Evolutionary conservation across 2,113 vertebrate species (phyloP).

Genomic region (Zeus faber): DNA sequence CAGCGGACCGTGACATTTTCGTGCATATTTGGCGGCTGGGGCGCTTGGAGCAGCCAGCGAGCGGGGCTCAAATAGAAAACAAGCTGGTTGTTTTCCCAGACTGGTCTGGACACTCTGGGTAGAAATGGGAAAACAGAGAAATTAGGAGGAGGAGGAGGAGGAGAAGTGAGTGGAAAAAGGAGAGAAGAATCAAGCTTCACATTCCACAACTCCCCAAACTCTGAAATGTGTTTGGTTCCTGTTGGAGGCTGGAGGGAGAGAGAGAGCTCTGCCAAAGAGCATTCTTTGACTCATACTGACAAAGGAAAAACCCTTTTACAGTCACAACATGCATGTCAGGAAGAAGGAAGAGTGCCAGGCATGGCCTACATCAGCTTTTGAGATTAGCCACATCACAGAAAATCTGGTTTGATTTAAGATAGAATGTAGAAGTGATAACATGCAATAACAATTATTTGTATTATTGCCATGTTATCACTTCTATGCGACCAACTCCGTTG

Average conservation of each 20-base stretch:
- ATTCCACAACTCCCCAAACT: slow-evolving; percentile 67
- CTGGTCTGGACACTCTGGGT: slow-evolving; percentile 31
- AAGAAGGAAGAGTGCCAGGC: neutral
- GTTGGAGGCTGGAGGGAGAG: slow-evolving; percentile 31
- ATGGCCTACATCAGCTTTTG: slow-evolving; percentile 14
- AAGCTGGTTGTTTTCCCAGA: slow-evolving; percentile 29
- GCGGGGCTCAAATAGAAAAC: slow-evolving; percentile 12
- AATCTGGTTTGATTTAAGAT: no score
- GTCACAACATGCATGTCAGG: slow-evolving; percentile 26
- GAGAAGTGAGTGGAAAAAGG: slow-evolving; percentile 12
- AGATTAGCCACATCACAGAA: neutral
- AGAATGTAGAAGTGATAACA: no score
- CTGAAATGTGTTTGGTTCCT: slow-evolving; percentile 49
- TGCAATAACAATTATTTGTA: no score
- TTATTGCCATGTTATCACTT: no score
- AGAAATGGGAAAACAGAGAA: slow-evolving; percentile 16
- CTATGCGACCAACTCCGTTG: no score
- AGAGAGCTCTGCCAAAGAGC: slow-evolving; percentile 51
- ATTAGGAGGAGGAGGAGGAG: slow-evolving; percentile 15
- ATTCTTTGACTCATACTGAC: slow-evolving; percentile 46
- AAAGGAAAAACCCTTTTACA: slow-evolving; percentile 51
- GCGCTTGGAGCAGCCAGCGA: slow-evolving; percentile 35
- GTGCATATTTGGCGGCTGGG: slow-evolving; percentile 61
- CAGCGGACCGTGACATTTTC: slow-evolving; percentile 66
- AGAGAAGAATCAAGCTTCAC: slow-evolving; percentile 21